Percentiles rank a stretch among this genome's conserved stretches.
Evolutionary conservation across 2,797 vertebrate species (phyloP).

Genomic region (Erithacus rubecula): DNA sequence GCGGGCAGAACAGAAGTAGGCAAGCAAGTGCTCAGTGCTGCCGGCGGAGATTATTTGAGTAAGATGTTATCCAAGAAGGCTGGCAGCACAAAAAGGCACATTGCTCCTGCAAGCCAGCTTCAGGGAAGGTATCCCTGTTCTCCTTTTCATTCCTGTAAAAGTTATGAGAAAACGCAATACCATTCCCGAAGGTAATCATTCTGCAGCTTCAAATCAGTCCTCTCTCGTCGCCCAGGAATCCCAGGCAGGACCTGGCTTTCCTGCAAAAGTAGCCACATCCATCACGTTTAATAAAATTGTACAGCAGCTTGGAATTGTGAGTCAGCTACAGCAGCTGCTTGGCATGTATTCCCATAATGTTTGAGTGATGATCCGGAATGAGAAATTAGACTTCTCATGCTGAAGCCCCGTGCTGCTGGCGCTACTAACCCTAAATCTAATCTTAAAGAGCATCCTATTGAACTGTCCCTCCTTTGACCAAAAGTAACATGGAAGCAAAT

Average conservation of each 20-base stretch:
- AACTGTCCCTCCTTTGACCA: not conserved
- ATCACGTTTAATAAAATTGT: not conserved
- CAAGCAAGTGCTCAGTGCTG: not conserved
- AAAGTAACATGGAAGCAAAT: not conserved
- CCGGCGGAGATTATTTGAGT: not conserved
- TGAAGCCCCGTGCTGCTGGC: not conserved
- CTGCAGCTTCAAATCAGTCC: not conserved
- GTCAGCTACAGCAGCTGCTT: not conserved
- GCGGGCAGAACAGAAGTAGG: not conserved
- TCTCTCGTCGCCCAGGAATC: not conserved
- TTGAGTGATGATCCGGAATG: not conserved
- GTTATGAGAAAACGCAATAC: not conserved
- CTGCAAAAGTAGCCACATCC: not conserved
- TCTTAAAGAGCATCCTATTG: not conserved
- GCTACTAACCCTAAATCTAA: not conserved
- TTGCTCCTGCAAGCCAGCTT: not conserved
- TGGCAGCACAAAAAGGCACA: not conserved
- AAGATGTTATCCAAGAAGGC: not conserved
- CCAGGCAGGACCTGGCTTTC: not conserved
- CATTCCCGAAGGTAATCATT: not conserved
- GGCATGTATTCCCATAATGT: not conserved
- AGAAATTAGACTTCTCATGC: not conserved
- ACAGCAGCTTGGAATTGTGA: not conserved
- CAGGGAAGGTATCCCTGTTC: not conserved
- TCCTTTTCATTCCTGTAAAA: not conserved